Conservation (phyloP, 2,113 vertebrate genomes). For the Pipa parva region DNA sequence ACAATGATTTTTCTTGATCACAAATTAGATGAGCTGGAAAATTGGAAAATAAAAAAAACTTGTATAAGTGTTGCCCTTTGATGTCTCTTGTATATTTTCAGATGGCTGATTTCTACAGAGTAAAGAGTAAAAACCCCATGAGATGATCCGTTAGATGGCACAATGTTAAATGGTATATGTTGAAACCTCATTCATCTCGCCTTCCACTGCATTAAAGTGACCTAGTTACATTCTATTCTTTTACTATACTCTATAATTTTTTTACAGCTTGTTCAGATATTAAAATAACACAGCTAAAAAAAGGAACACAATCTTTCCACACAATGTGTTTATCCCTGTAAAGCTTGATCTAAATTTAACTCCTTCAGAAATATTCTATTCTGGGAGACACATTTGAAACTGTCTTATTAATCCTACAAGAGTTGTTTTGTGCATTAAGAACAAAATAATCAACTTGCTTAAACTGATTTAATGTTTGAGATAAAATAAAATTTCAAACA, state of each 20-base stretch:
- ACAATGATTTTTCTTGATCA: neutral
- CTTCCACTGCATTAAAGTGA: constrained; percentile 14
- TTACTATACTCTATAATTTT: constrained; percentile 11
- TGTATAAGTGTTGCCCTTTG: constrained; percentile 9
- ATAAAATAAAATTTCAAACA: constrained; percentile 24
- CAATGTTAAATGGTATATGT: constrained; percentile 26
- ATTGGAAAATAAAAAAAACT: constrained; percentile 5
- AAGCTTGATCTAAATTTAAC: constrained; percentile 20
- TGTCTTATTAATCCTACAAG: constrained; percentile 18
- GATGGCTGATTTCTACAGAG: neutral
- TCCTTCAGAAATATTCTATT: neutral
- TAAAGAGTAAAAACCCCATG: constrained; percentile 12
- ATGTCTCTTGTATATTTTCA: neutral
- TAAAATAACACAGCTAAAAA: constrained; percentile 21
- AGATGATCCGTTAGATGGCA: constrained; percentile 8
- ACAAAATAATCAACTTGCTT: constrained; percentile 6
- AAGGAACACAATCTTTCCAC: neutral
- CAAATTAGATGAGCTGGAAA: constrained; percentile 4
- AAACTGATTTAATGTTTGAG: constrained; percentile 21
- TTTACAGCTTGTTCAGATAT: constrained; percentile 35
- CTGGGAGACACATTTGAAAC: neutral
- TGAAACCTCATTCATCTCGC: constrained; percentile 30
- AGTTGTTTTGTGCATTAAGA: constrained; percentile 10
- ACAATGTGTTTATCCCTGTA: constrained; percentile 2
- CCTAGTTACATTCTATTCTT: constrained; percentile 29